Conservation (phyloP, 2,797 vertebrate species). For the Malacoraja senta region DNA sequence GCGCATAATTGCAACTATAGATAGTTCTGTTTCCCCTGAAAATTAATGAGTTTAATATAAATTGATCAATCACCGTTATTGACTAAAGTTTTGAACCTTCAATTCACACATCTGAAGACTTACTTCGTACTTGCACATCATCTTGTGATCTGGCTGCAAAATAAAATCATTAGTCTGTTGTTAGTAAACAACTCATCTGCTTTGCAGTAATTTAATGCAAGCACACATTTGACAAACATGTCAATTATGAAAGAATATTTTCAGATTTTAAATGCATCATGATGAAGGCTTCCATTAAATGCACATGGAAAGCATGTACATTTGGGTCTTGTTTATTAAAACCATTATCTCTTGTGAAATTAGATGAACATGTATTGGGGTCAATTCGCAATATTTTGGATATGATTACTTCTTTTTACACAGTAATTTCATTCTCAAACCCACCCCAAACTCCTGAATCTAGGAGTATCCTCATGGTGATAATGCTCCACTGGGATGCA, state of each 20-base stretch:
- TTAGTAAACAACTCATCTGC: background rate
- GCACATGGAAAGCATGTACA: background rate
- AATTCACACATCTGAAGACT: slow-evolving; percentile 53
- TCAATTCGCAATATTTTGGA: no score
- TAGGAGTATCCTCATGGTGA: no score
- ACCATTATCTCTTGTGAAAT: background rate
- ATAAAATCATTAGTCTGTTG: slow-evolving; percentile 37
- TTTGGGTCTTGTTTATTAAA: background rate
- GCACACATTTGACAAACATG: background rate
- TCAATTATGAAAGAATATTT: background rate
- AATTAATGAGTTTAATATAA: slow-evolving; percentile 8
- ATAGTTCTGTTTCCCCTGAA: no score
- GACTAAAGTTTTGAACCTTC: background rate
- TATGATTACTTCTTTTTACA: no score
- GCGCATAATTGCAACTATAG: background rate
- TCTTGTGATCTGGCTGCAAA: slow-evolving; percentile 60
- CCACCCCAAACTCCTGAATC: no score
- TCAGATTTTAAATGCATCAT: background rate
- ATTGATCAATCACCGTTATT: background rate
- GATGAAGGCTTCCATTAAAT: background rate
- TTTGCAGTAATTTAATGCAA: background rate
- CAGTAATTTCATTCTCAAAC: background rate
- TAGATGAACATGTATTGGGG: background rate
- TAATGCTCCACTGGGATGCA: no score
- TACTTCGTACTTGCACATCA: slow-evolving; percentile 59